Percentiles rank a stretch among this genome's conserved stretches.
These are phyloP conservation scores for Centropus bengalensis DNA, from an alignment of 2,113 vertebrate species.

Conservation along the genomic window DNA sequence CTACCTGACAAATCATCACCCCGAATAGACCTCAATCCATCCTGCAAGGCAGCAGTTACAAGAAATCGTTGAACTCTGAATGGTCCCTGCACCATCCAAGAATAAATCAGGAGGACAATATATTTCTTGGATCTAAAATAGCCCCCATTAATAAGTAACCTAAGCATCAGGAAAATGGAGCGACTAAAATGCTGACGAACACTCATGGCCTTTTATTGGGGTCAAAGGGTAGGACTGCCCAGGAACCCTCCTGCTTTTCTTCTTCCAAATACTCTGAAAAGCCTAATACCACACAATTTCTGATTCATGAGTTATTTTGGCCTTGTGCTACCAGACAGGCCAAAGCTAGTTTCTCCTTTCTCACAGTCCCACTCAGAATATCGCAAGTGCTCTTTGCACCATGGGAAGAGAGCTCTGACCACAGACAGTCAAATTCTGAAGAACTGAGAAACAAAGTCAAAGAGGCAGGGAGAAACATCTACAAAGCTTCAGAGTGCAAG, in stretches of 20 bases:
- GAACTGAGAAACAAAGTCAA: not conserved
- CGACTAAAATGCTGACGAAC: constrained; percentile 59
- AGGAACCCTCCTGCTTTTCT: constrained; percentile 37
- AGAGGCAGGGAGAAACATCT: not conserved
- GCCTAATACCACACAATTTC: not conserved
- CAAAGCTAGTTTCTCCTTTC: not conserved
- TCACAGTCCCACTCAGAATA: not conserved
- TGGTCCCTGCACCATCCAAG: constrained; percentile 23
- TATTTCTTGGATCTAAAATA: constrained; percentile 65
- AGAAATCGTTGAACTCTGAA: constrained; percentile 57
- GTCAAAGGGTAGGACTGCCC: constrained; percentile 58
- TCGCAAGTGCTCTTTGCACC: not conserved
- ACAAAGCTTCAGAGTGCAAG: not conserved
- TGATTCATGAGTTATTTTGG: not conserved
- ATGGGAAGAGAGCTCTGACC: not conserved
- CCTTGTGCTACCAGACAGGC: not conserved
- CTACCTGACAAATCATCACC: constrained; percentile 2
- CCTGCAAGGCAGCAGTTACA: constrained; percentile 24
- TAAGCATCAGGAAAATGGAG: constrained; percentile 65
- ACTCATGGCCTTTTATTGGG: constrained; percentile 55
- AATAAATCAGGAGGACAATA: constrained; percentile 70
- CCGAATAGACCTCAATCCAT: constrained; percentile 38
- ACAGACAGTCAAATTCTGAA: not conserved
- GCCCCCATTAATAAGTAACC: constrained; percentile 67
- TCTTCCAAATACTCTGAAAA: constrained; percentile 25